phyloP scores from a whole-genome alignment of 2,113 vertebrate species.

The Anser cygnoides region DNA sequence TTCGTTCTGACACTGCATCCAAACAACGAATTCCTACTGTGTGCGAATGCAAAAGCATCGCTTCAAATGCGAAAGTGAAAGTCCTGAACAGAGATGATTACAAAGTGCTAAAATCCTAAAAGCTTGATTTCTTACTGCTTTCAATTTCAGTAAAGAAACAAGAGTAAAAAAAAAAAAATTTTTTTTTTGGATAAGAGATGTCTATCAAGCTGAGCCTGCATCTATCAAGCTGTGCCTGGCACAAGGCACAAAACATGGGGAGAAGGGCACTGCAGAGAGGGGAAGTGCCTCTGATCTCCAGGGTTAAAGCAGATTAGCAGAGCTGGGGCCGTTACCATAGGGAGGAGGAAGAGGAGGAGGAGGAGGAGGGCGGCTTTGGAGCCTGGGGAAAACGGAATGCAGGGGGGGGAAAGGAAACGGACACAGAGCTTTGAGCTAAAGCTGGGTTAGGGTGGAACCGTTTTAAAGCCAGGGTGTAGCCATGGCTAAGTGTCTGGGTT shows the following conservation, averaged over 20 bases:
- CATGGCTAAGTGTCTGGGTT: constrained; percentile 21
- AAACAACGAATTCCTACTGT: not conserved
- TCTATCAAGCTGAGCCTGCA: not conserved
- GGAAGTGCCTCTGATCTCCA: constrained; percentile 80
- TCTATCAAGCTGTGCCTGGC: not conserved
- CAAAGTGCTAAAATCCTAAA: not conserved
- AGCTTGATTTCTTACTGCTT: not conserved
- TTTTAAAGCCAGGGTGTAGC: constrained; percentile 75
- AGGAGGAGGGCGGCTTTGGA: constrained; percentile 72
- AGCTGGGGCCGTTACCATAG: constrained; percentile 34
- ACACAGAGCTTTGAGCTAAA: constrained; percentile 86
- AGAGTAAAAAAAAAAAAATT: not conserved
- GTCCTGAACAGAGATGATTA: not conserved
- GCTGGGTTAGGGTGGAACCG: constrained; percentile 78
- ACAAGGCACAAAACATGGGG: not conserved
- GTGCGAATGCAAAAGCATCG: not conserved
- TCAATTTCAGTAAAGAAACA: not conserved
- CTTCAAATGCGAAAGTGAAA: not conserved
- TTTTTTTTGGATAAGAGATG: not conserved
- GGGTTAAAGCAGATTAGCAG: constrained; percentile 83
- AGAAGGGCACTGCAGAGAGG: not conserved
- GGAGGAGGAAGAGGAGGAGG: constrained; percentile 44
- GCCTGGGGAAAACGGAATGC: constrained; percentile 87
- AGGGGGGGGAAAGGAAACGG: constrained; percentile 89
- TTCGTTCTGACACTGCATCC: not conserved